phyloP scores from a whole-genome alignment of 2,797 vertebrate genomes.

The Chrysocyon brachyurus region DNA sequence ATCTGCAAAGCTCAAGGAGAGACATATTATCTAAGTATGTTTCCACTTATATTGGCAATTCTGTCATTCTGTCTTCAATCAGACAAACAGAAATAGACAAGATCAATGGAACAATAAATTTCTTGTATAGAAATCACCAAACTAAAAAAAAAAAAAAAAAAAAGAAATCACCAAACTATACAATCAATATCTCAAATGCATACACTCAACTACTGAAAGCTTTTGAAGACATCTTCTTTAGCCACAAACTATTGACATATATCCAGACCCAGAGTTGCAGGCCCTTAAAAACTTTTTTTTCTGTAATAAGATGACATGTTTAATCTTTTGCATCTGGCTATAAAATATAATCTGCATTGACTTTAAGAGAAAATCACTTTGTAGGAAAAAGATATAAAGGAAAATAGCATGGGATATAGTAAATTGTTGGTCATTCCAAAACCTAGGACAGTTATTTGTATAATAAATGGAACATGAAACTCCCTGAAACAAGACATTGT shows the following conservation, averaged over 20 bases:
- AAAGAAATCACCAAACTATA: slow-evolving; percentile 67
- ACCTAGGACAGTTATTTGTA: not conserved
- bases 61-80: slow-evolving; percentile 41
- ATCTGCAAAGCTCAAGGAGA: slow-evolving; percentile 36
- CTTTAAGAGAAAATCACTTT: slow-evolving; percentile 48
- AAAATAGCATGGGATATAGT: not conserved
- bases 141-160: not conserved
- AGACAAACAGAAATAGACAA: slow-evolving; percentile 56
- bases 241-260: slow-evolving; percentile 26
- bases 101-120: slow-evolving; percentile 71
- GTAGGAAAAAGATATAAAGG: slow-evolving; percentile 16
- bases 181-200: slow-evolving; percentile 11
- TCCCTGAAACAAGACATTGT: slow-evolving; percentile 22
- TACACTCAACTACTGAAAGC: slow-evolving; percentile 39
- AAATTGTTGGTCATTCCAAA: not conserved
- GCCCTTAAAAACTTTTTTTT: not conserved
- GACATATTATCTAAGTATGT: not conserved
- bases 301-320: slow-evolving; percentile 13
- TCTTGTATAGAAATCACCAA: slow-evolving; percentile 65
- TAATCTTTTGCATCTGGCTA: not conserved
- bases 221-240: slow-evolving; percentile 61
- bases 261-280: slow-evolving; percentile 35
- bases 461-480: not conserved
- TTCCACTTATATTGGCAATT: slow-evolving; percentile 38
- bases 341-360: slow-evolving; percentile 47